Conservation (phyloP, 2,888 invertebrate genomes). For the Agapostemon virescens region DNA sequence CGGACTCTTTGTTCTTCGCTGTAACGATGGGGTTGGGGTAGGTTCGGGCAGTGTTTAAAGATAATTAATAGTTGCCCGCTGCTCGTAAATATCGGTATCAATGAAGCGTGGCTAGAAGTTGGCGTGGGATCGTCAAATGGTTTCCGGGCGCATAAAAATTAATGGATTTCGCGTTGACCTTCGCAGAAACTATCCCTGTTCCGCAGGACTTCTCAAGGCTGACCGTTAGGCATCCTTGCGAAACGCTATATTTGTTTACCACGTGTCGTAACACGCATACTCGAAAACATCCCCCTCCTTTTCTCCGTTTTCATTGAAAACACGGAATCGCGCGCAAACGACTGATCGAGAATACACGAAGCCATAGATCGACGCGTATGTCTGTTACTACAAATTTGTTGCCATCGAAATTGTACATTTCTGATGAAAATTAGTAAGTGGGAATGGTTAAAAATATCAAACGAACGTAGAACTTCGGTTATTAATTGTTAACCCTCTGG, state of each 20-base stretch:
- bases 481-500: no score
- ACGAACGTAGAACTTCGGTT: no score
- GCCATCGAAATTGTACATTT: no score
- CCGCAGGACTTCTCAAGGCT: slow-evolving; percentile 43
- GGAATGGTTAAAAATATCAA: no score
- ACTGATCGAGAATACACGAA: no score
- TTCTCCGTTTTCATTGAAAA: background rate
- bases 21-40: slow-evolving; percentile 68
- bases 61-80: slow-evolving; percentile 74
- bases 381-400: no score
- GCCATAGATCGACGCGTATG: no score
- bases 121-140: slow-evolving; percentile 65
- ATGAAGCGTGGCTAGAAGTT: slow-evolving; percentile 68
- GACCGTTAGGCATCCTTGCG: slow-evolving; percentile 9
- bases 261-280: background rate
- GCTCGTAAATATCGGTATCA: slow-evolving; percentile 71
- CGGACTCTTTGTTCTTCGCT: slow-evolving; percentile 53
- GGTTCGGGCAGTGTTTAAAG: slow-evolving; percentile 69
- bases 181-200: slow-evolving; percentile 46
- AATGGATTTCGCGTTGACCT: slow-evolving; percentile 69
- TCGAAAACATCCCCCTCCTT: background rate
- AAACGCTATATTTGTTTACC: background rate
- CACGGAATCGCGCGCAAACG: background rate
- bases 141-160: slow-evolving; percentile 73
- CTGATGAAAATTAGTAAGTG: no score